phyloP scores from a whole-genome alignment of 2,888 invertebrate species.

The Cryptosula pallasiana region DNA sequence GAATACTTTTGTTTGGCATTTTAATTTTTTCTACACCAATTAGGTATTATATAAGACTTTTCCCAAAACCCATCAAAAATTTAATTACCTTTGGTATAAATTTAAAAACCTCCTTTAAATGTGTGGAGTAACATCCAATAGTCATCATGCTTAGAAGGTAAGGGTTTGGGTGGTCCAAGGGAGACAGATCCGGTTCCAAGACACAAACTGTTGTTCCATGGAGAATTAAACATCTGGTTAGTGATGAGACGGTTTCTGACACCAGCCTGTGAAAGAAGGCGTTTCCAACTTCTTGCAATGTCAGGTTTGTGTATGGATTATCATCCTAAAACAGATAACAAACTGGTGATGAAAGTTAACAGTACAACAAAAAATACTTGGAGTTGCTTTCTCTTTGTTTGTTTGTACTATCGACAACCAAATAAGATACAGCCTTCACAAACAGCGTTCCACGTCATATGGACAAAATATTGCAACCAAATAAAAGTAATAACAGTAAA shows the following conservation, averaged over 20 bases:
- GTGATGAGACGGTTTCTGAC: neutral
- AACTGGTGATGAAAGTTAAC: too few species aligned
- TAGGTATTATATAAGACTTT: too few species aligned
- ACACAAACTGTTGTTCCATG: neutral
- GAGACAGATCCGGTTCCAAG: too few species aligned
- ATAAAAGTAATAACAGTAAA: too few species aligned
- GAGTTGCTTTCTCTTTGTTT: neutral
- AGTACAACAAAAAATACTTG: neutral
- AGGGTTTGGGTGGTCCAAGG: neutral
- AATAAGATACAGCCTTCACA: too few species aligned
- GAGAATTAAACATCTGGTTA: neutral
- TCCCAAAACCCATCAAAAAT: too few species aligned
- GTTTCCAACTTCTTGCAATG: neutral
- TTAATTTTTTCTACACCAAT: too few species aligned
- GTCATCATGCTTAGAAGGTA: neutral
- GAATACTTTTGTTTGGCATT: too few species aligned
- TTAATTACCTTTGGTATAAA: neutral
- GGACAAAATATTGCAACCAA: too few species aligned
- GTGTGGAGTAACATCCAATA: neutral
- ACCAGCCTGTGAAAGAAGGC: neutral
- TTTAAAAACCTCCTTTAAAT: neutral
- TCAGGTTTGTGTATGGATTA: neutral
- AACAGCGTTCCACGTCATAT: too few species aligned
- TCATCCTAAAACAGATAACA: neutral
- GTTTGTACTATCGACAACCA: too few species aligned